Conservation (phyloP, 1,140 invertebrate species). For the Melipona quadrifasciata region DNA sequence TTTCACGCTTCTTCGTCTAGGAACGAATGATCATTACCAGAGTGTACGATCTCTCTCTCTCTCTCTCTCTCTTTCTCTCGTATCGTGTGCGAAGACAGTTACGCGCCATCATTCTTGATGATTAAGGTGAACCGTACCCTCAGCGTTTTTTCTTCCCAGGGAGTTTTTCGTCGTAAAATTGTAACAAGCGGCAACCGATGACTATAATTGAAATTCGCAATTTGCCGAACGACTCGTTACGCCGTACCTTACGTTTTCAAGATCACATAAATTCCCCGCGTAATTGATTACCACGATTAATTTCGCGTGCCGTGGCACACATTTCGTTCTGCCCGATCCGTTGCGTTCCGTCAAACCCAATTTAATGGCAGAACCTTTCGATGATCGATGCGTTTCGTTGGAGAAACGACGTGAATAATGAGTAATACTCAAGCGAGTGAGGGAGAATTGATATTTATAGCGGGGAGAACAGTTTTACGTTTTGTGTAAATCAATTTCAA, state of each 20-base stretch:
- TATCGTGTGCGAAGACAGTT: slow-evolving; percentile 11
- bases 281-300: slow-evolving; percentile 1
- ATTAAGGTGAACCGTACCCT: background rate
- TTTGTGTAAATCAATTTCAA: background rate
- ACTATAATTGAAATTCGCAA: slow-evolving; percentile 16
- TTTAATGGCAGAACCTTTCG: background rate
- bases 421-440: background rate
- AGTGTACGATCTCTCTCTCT: background rate
- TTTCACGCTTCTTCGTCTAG: slow-evolving; percentile 15
- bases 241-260: background rate
- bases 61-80: background rate
- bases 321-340: background rate
- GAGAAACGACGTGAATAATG: background rate
- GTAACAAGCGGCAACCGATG: background rate
- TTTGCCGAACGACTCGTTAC: background rate
- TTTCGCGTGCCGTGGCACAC: background rate
- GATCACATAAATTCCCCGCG: background rate
- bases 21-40: slow-evolving; percentile 26
- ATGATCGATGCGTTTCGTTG: background rate
- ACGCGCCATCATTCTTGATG: slow-evolving; percentile 23
- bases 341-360: background rate
- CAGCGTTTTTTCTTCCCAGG: background rate
- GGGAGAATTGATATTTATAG: background rate
- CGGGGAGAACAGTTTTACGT: background rate
- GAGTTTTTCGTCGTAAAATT: slow-evolving; percentile 1